Base-by-base conservation (phyloP, 92 coral and sea anemone genomes). In the Parazoanthus swiftii region DNA sequence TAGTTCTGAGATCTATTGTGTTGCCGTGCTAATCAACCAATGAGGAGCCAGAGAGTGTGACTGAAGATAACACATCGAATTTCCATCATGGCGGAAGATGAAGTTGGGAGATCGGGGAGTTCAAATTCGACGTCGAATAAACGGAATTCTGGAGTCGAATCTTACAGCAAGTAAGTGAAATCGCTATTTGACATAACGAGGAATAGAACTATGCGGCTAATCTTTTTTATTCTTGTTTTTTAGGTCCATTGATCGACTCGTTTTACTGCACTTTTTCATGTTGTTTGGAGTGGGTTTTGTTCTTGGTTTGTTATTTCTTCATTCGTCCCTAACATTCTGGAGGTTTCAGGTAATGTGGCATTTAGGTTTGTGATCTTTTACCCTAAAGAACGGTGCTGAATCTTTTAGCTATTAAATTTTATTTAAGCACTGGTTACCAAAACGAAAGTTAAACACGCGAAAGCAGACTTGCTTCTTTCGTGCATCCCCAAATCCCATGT, bases 271-370 rank as follows among this genome's bases (percentile, higher is more conserved):
- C 76, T 95, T 95, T 63, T 95, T 95, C 92, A 91, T 95, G 74
- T 92, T 95, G 18, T 95, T 95, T 84, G 95, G 94, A 14, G 92
- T 94, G 6, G 92, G 98, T 76, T 95, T 95, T 90, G 95, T 95
- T 1, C 84, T 95, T 66, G 98, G 98, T 9, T 85, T 95, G 79
- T 78, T 95, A 77, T 95, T 95, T 71, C 91, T 95, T 65, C 98
- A 95, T 82, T 95, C 98, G 26, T 95, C 98, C 0, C 80, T 95
- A 46, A 95, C 98, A 42, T 95, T 95, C 88, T 95, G 98, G 98
- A 88, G 98, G 88, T 77, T 90, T 43, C 98, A 95, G 94, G 98
- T 95, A 66, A 37, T 90, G 50, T 11, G 15, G 35, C 35, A 71
- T 5, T 26, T 73, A 11, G 7, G 18, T 80, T 80, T 58, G 11